Evolutionary conservation across 1,140 invertebrate species (phyloP), one percentile per base, ranked within the genome.

Genomic region (Vanessa tameamea): DNA sequence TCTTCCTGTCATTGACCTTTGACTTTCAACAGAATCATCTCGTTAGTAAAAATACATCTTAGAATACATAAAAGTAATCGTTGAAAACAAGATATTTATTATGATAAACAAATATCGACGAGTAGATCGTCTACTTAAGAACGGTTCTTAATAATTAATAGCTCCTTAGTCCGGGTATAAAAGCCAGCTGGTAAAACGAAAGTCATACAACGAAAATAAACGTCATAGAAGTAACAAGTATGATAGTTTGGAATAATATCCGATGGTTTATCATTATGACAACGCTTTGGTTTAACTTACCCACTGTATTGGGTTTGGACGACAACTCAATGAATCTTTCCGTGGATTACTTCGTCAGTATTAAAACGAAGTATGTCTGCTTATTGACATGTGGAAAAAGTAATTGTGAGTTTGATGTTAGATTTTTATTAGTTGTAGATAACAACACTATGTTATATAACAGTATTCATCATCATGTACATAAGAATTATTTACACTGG

Each of bases 261-360:
- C 13, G 23, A 47, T 59, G 14, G 9, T 61, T 5, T 16, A 15
- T 11, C 13, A 20, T 26, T 12, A 14, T 69, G 26, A 20, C 61
- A 47, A 6, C 13, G 4, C 26, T 73, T 2, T 47, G 26, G 12
- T 59, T 5, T 31, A 1, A 31, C 7, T 37, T 23, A 67, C 64
- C 64, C 14, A 20, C 57, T 14, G 61, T 50, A 43, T 47, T 73
- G 47, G 55, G 64, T 8, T 26, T 59, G 14, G 23, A 20, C 15
- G 55, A 59, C 3, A n/a, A 55, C 14, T 37, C 43, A 1, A 50
- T 73, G 12, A 53, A 74, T 0, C 68, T 77, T 20, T 61, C 64
- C n/a, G 13, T 79, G 11, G 72, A 80, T 14, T 81, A 81, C 20
- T 81, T 83, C 26, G 64, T 73, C 26, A 55, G 69, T 16, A 77